Evolutionary conservation across 1,140 invertebrate genomes (phyloP).

Genomic region (Zaprionus lachaisei): DNA sequence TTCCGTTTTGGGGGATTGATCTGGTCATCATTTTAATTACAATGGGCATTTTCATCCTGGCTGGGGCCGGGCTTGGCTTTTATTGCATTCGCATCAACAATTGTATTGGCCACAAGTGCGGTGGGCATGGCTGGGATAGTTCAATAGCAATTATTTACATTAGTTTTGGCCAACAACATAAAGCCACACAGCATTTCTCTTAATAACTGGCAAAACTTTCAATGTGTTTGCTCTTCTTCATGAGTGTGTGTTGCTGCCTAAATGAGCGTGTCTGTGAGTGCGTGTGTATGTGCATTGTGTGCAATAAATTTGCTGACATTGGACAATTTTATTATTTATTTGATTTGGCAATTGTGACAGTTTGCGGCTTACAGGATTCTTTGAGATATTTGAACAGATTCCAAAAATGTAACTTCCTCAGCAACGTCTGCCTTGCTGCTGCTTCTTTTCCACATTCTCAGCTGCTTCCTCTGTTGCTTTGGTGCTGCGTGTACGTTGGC

Average conservation of each 20-base stretch:
- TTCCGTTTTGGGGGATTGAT: slow-evolving; percentile 14
- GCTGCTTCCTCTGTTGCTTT: neutral
- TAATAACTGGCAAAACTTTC: slow-evolving; percentile 29
- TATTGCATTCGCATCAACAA: slow-evolving; percentile 36
- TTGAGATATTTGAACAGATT: slow-evolving; percentile 8
- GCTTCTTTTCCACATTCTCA: neutral
- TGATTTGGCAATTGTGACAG: slow-evolving; percentile 19
- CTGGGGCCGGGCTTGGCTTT: slow-evolving; percentile 7
- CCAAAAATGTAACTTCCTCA: neutral
- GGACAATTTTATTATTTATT: slow-evolving; percentile 34
- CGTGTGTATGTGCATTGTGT: slow-evolving; percentile 12
- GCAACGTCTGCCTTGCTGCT: neutral
- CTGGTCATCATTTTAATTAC: slow-evolving; percentile 68
- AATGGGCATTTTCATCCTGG: slow-evolving; percentile 20
- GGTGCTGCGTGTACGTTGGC: neutral
- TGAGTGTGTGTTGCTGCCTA: neutral
- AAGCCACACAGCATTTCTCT: slow-evolving; percentile 5
- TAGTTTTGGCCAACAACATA: slow-evolving; percentile 29
- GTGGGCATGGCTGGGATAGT: slow-evolving; percentile 11
- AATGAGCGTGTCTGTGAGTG: neutral
- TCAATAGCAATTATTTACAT: slow-evolving; percentile 44
- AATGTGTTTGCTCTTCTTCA: neutral
- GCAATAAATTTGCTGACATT: slow-evolving; percentile 30
- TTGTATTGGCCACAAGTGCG: slow-evolving; percentile 33
- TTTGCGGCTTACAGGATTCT: slow-evolving; percentile 9